Evolutionary conservation across 1,140 invertebrate species (phyloP).

Genomic region (Calycopis cecrops): DNA sequence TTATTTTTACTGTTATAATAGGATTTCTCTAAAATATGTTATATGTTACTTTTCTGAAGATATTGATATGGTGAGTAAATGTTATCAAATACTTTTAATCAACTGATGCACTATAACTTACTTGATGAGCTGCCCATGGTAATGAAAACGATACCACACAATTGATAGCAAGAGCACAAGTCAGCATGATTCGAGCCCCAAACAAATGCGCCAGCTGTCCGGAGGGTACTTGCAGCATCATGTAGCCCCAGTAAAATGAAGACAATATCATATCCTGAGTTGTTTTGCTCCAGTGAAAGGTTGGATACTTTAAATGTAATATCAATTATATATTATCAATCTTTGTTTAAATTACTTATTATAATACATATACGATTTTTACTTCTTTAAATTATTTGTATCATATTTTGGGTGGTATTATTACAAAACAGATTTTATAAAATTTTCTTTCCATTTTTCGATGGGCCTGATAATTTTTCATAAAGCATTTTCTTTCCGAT

Average conservation of each 20-base stretch:
- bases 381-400: too few species aligned
- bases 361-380: too few species aligned
- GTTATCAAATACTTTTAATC: neutral
- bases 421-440: too few species aligned
- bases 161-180: slow-evolving; percentile 72
- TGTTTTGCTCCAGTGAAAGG: slow-evolving; percentile 77
- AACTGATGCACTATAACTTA: slow-evolving; percentile 32
- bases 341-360: neutral
- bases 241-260: slow-evolving; percentile 80
- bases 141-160: slow-evolving; percentile 43
- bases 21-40: too few species aligned
- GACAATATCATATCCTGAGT: slow-evolving; percentile 76
- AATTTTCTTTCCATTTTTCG: too few species aligned
- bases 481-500: too few species aligned
- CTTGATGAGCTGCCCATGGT: slow-evolving; percentile 57
- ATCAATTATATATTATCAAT: too few species aligned
- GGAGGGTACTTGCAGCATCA: slow-evolving; percentile 80
- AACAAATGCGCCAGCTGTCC: slow-evolving; percentile 80
- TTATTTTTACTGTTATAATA: too few species aligned
- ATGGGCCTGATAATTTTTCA: too few species aligned
- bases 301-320: slow-evolving; percentile 46
- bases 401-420: too few species aligned
- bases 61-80: too few species aligned
- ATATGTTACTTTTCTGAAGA: too few species aligned
- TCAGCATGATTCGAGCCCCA: slow-evolving; percentile 79